A percentile compares a stretch with the other conserved stretches of the same genome.
Evolutionary conservation across 1,140 invertebrate genomes (phyloP).

Genomic region (Drosophila littoralis): DNA sequence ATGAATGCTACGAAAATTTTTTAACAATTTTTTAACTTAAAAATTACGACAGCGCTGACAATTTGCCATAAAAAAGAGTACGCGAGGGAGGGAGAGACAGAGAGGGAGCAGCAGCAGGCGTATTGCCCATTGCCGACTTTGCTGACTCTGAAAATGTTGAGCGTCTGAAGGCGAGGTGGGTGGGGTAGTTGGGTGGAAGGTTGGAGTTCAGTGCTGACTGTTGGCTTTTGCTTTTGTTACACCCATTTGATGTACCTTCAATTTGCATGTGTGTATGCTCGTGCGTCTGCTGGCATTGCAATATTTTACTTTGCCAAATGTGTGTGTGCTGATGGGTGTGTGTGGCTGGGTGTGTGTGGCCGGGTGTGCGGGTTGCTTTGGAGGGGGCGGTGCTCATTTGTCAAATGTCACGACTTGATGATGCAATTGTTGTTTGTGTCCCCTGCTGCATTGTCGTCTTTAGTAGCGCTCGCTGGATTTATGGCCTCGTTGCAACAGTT

Average conservation of each 20-base stretch:
- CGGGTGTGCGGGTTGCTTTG: conserved; percentile 2
- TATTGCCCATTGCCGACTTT: conserved; percentile 51
- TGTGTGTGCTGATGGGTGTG: not conserved
- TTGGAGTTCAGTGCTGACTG: conserved; percentile 40
- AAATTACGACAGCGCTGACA: conserved; percentile 79
- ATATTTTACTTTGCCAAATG: conserved; percentile 74
- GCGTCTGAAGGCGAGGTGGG: not conserved
- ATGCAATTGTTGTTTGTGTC: conserved; percentile 73
- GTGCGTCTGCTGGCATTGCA: conserved; percentile 54
- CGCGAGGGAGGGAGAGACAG: too few relatives aligned
- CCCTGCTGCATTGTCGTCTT: conserved; percentile 53
- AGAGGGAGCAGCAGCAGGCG: conserved; percentile 12
- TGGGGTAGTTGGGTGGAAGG: not conserved
- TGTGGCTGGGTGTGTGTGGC: not conserved
- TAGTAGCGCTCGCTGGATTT: conserved; percentile 74
- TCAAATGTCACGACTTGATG: conserved; percentile 81
- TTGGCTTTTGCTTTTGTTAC: conserved; percentile 68
- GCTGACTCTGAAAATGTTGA: conserved; percentile 39
- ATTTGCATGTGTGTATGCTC: conserved; percentile 40
- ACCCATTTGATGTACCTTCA: conserved; percentile 78
- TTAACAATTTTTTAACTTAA: conserved; percentile 81
- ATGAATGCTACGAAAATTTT: conserved; percentile 80
- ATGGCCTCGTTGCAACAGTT: conserved; percentile 56
- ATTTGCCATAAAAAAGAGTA: conserved; percentile 69
- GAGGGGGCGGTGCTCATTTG: conserved; percentile 58